Evolutionary conservation across 2,797 vertebrate species (phyloP), one percentile per base, ranked within the genome.

Genomic region (Luscinia luscinia): DNA sequence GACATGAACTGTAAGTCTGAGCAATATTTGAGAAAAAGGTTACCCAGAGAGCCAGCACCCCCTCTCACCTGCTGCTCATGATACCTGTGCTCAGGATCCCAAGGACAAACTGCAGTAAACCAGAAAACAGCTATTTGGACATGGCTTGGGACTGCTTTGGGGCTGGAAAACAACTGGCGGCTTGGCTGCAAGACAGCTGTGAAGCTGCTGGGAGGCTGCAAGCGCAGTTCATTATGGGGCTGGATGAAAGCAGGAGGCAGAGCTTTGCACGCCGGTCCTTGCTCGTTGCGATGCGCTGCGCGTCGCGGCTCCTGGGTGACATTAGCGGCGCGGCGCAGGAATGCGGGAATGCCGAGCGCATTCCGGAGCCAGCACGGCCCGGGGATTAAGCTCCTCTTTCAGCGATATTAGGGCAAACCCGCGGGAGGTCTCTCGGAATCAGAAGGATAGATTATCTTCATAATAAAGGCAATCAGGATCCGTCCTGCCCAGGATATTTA

Each of bases 361-460:
- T 70, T 57, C 92, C 20, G 4, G 61, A 64, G 67, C 26, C 57
- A 16, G 1, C 19, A 4, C 15, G 34, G 84, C 51, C 77, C 26
- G 7, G 2, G 52, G 88, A 84, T 77, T 94, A 61, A 70, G 41
- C 64, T 89, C 45, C 66, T 79, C 70, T 77, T 67, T 49, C 7
- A 5, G 77, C 4, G 8, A 30, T 58, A 46, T 27, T 23, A 67
- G 30, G 45, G 64, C 30, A 43, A 90, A 64, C n/a, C 86, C 36
- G 61, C 52, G 61, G 90, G 94, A 92, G 52, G 63, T 64, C 75
- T 93, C 88, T 94, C 61, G 86, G 90, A 95, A 95, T 92, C 93
- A 92, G 69, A 83, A 40, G 48, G 58, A n/a, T 7, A 68, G 73
- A 90, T 94, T 90, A 69, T 69, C 74, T 34, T 58, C 58, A 78